Evolutionary conservation across 2,797 vertebrate genomes (phyloP).

Genomic region (Todus mexicanus): DNA sequence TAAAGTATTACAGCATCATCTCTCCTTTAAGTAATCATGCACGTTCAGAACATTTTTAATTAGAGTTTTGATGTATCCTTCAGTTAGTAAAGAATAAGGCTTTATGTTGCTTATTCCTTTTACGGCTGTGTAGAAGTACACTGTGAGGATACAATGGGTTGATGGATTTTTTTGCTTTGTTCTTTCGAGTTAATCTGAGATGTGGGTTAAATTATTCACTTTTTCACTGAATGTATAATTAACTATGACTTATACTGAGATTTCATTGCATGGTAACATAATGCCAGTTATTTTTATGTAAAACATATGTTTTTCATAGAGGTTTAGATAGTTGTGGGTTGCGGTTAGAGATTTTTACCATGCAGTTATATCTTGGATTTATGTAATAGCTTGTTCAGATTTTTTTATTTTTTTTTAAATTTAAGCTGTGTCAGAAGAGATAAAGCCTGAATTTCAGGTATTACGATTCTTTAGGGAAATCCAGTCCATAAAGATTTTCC

Average conservation of each 20-base stretch:
- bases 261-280: conserved; percentile 53
- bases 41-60: neutral
- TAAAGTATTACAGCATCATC: neutral
- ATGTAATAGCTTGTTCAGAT: conserved; percentile 43
- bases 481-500: neutral
- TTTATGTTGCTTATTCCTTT: neutral
- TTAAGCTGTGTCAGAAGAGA: conserved; percentile 12
- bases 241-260: conserved; percentile 51
- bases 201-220: conserved; percentile 43
- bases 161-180: neutral
- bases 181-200: conserved; percentile 17
- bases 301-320: conserved; percentile 59
- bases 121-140: neutral
- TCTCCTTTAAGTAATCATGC: neutral
- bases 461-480: conserved; percentile 16
- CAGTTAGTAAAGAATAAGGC: neutral
- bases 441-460: conserved; percentile 12
- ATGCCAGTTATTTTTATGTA: conserved; percentile 56
- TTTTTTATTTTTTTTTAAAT: neutral
- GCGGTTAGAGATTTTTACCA: conserved; percentile 57
- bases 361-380: conserved; percentile 59
- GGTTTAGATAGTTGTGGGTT: conserved; percentile 60
- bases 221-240: conserved; percentile 45
- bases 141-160: neutral
- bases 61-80: neutral